Conservation (phyloP, 35 echinoderm and acorn worm species). For the Stichopus chloronotus region DNA sequence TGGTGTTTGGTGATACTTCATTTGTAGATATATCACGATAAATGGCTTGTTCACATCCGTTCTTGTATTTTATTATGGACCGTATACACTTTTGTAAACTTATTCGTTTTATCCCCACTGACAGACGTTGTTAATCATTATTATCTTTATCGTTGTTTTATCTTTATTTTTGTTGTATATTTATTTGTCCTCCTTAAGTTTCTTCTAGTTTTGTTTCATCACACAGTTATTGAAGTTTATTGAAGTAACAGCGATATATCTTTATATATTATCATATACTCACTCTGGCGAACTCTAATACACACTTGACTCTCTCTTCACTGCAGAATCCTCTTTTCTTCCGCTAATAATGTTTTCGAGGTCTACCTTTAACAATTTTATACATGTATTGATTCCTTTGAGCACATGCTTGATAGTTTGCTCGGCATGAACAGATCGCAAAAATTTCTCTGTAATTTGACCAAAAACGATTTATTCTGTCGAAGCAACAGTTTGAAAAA, state of each 20-base stretch:
- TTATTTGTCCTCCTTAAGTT: background rate
- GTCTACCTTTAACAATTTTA: slow-evolving; percentile 12
- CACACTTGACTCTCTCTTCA: slow-evolving; percentile 31
- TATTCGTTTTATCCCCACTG: too few species aligned
- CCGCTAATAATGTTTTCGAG: slow-evolving; percentile 34
- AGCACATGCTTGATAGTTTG: slow-evolving; percentile 45
- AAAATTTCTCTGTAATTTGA: slow-evolving; percentile 31
- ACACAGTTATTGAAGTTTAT: background rate
- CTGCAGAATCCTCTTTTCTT: background rate
- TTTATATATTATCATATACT: background rate
- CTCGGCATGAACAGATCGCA: slow-evolving; percentile 23
- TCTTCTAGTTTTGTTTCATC: background rate
- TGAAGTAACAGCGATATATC: too few species aligned
- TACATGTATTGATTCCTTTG: slow-evolving; percentile 38
- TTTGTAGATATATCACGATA: too few species aligned
- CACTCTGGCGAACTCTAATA: slow-evolving; percentile 14
- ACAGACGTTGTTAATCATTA: background rate
- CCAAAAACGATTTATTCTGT: slow-evolving; percentile 49
- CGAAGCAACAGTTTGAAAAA: slow-evolving; percentile 32
- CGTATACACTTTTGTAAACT: too few species aligned
- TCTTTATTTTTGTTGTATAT: background rate
- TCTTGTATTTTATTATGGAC: too few species aligned
- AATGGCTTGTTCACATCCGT: too few species aligned
- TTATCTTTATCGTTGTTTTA: background rate
- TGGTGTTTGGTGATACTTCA: too few species aligned